These are phyloP conservation scores for Benitochromis conjunctus DNA, from an alignment of 2,113 vertebrate genomes.

Conservation along the genomic window DNA sequence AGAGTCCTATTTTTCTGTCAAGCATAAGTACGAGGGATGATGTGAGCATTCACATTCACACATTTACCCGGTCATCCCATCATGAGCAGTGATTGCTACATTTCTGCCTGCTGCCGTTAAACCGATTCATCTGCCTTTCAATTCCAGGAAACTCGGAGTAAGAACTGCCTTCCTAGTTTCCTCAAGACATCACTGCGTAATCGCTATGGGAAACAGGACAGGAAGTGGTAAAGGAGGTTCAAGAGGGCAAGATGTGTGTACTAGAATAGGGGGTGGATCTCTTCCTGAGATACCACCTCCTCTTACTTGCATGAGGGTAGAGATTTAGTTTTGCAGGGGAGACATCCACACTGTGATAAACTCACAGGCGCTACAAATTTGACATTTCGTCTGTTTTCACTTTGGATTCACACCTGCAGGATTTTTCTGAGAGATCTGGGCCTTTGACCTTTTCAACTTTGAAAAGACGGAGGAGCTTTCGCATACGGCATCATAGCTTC, in stretches of 20 bases:
- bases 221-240: conserved; percentile 44
- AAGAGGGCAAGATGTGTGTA: conserved; percentile 10
- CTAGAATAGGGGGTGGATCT: conserved; percentile 10
- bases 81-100: neutral
- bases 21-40: neutral
- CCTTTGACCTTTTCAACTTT: neutral
- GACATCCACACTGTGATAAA: neutral
- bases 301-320: neutral
- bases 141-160: conserved; percentile 41
- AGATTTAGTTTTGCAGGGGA: neutral
- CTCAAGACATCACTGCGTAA: conserved; percentile 35
- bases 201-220: conserved; percentile 34
- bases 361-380: neutral
- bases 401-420: neutral
- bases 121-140: conserved; percentile 27
- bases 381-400: neutral
- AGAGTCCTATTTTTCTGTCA: neutral
- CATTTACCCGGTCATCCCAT: neutral
- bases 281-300: conserved; percentile 26
- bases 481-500: neutral
- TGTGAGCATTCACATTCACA: neutral
- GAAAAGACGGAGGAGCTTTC: neutral
- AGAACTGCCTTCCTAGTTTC: conserved; percentile 20
- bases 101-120: neutral
- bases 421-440: neutral